phyloP scores from a whole-genome alignment of 2,113 vertebrate genomes.

The Physeter macrocephalus region DNA sequence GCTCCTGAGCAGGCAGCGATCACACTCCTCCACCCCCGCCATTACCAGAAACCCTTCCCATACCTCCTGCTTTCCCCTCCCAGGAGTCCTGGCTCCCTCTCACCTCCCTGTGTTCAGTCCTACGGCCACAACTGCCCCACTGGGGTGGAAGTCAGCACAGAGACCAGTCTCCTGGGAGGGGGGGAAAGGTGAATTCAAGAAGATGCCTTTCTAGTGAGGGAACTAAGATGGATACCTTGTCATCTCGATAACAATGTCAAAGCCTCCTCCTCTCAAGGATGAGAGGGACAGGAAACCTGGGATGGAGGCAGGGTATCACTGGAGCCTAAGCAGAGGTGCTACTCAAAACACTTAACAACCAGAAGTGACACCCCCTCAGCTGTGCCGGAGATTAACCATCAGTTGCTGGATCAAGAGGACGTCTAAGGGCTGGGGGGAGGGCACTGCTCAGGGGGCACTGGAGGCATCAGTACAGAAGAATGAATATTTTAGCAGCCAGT shows the following conservation, averaged over 20 bases:
- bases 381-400: neutral
- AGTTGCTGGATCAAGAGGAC: neutral
- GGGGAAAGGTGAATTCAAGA: neutral
- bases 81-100: slow-evolving; percentile 1
- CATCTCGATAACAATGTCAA: neutral
- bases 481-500: neutral
- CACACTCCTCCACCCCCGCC: neutral
- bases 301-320: neutral
- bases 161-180: slow-evolving; percentile 88
- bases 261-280: neutral
- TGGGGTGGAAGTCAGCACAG: slow-evolving; percentile 92
- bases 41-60: neutral
- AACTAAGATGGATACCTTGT: neutral
- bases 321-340: neutral
- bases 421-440: neutral
- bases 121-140: slow-evolving; percentile 87
- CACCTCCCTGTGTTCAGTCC: slow-evolving; percentile 91
- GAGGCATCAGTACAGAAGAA: neutral
- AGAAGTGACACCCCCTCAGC: neutral
- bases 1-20: neutral
- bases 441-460: neutral
- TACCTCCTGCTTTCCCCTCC: neutral
- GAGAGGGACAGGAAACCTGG: neutral
- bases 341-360: neutral
- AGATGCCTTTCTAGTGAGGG: neutral